Evolutionary conservation across 23 tunicate species (phyloP).

Genomic region (Ciona savignyi): DNA sequence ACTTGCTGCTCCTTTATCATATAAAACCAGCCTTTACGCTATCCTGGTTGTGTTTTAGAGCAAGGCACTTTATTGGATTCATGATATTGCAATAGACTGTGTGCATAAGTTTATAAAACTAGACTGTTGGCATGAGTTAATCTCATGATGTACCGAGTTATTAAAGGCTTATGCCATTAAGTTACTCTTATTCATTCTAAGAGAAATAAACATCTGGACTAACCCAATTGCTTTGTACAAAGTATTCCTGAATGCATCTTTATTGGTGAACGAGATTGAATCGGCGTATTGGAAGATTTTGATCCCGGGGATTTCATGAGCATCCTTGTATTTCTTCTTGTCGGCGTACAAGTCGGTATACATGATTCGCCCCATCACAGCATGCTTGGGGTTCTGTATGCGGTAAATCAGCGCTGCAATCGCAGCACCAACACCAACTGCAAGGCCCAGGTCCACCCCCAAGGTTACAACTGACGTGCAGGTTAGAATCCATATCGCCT

Average conservation of each 20-base stretch:
- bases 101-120: no score
- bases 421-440: constrained; percentile 76
- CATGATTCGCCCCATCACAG: constrained; percentile 66
- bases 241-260: constrained; percentile 73
- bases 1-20: no score
- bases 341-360: constrained; percentile 87
- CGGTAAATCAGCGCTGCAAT: constrained; percentile 58
- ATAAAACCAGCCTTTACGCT: no score
- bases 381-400: constrained; percentile 84
- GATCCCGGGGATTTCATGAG: constrained; percentile 47
- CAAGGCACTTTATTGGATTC: no score
- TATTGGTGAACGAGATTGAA: constrained; percentile 88
- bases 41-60: no score
- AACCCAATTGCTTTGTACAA: constrained; percentile 66
- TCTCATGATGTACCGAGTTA: no score
- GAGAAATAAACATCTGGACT: background rate
- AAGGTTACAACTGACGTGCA: constrained; percentile 65
- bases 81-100: no score
- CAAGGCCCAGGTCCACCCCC: constrained; percentile 85
- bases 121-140: no score
- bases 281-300: constrained; percentile 85
- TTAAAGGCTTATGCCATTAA: background rate
- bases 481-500: constrained; percentile 82
- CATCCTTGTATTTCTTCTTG: constrained; percentile 62
- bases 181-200: no score